Percentiles rank a stretch among this genome's conserved stretches.
phyloP scores from a whole-genome alignment of 1,140 invertebrate species.

The Andrena cerasifolii region DNA sequence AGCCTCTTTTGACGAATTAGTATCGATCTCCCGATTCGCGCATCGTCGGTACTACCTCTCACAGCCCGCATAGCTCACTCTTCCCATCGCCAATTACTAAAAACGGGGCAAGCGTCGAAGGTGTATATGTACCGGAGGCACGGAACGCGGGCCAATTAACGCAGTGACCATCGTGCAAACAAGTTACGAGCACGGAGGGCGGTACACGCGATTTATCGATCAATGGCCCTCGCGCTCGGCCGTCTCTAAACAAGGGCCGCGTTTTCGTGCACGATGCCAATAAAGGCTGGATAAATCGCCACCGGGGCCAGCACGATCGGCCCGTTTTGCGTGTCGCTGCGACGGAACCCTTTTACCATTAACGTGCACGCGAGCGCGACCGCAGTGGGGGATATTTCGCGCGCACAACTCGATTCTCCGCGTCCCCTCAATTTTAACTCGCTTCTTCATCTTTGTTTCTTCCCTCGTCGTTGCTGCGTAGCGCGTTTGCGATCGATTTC shows the following conservation, averaged over 20 bases:
- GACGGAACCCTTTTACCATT: background rate
- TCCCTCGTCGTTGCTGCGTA: background rate
- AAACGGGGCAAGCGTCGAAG: too few species aligned
- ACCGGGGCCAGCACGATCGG: background rate
- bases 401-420: background rate
- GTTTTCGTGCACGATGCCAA: slow-evolving; percentile 34
- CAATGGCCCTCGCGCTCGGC: background rate
- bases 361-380: background rate
- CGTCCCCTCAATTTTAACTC: too few species aligned
- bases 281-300: slow-evolving; percentile 38
- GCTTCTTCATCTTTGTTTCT: background rate
- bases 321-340: slow-evolving; percentile 14
- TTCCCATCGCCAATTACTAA: too few species aligned
- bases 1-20: too few species aligned
- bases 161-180: background rate
- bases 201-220: background rate
- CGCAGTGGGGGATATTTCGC: background rate
- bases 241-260: slow-evolving; percentile 13
- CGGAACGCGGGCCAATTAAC: background rate
- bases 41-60: background rate
- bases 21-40: background rate
- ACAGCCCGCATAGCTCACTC: background rate
- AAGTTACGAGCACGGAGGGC: background rate
- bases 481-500: too few species aligned
- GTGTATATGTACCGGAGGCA: background rate